Conservation (phyloP, 2,888 invertebrate genomes). For the Diachrysia chrysitis region DNA sequence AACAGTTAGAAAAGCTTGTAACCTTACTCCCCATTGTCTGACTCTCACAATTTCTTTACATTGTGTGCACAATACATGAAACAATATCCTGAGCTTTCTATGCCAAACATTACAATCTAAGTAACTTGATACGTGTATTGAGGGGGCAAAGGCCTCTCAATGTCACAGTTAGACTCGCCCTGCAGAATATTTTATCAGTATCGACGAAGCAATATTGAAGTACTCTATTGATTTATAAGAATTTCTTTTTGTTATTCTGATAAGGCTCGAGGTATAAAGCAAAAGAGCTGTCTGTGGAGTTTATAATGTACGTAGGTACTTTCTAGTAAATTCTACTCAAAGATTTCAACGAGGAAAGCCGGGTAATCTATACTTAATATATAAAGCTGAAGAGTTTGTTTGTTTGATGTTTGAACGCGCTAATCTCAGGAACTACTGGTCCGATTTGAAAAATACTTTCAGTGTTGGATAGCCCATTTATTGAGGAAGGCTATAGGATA, state of each 20-base stretch:
- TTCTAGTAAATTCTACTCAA: neutral
- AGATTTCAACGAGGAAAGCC: neutral
- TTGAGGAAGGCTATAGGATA: too few relatives aligned
- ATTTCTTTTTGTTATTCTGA: conserved; percentile 10
- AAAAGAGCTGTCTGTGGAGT: neutral
- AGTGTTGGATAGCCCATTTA: too few relatives aligned
- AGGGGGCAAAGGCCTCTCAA: conserved; percentile 42
- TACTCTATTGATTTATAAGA: conserved; percentile 9
- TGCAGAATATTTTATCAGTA: conserved; percentile 34
- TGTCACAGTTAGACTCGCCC: conserved; percentile 21
- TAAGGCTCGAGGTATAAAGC: neutral
- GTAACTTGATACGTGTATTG: conserved; percentile 27
- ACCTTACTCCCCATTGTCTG: conserved; percentile 47
- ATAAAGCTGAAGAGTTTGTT: too few relatives aligned
- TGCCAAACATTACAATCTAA: conserved; percentile 34
- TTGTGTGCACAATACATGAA: conserved; percentile 44
- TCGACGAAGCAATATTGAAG: conserved; percentile 23
- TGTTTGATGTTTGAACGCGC: too few relatives aligned
- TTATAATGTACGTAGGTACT: neutral
- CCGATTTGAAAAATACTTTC: too few relatives aligned
- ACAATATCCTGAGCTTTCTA: conserved; percentile 55
- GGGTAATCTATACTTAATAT: too few relatives aligned
- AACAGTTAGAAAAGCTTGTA: conserved; percentile 34
- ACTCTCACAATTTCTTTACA: conserved; percentile 33
- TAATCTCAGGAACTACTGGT: too few relatives aligned